Evolutionary conservation across 2,113 vertebrate species (phyloP), one percentile per base, ranked within the genome.

Genomic region (Gasterosteus nipponicus): DNA sequence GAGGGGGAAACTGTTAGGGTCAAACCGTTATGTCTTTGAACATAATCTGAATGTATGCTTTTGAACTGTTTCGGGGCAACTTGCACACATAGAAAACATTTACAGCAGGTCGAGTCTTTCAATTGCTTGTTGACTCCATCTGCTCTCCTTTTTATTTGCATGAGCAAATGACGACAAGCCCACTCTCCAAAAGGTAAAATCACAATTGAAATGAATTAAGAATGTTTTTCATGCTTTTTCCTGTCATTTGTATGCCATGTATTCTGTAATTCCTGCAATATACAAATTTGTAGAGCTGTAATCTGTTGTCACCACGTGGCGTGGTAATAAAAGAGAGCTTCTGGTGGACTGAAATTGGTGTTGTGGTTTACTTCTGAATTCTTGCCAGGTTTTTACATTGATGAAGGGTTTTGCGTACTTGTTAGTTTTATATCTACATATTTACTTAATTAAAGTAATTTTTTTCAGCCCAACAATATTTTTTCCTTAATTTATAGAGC

Each of bases 1-100:
- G 86, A 84, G 59, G 69, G 46, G 57, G 53, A 54, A 79, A 44
- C 42, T 53, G 56, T 42, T 35, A 54, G 69, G 26, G 59, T 67
- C 61, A 73, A 56, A 54, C 59, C 22, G 22, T 26, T 26, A 26
- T 26, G 49, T 75, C 47, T 53, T 71, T 38, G 2, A 5, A 31
- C 6, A 14, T 58, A 53, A 54, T 38, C 64, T 44, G 22, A 73
- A 31, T 38, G 10, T 58, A 38, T 7, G 29, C 26, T 65, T 69
- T 53, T 31, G 0, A 35, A 31, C 41, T 35, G 2, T 59, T 58
- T 69, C 46, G 15, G 12, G 9, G 11, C 16, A 53, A 9, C 38
- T 26, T 5, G 8, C 46, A 16, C 39, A 61, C 9, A n/a, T 53
- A 7, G 38, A 29, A 63, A 69, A 68, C 26, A 47, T 49, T 11